A percentile compares a stretch with the other conserved stretches of the same genome.
These are phyloP conservation scores for Lordiphosa collinella DNA, from an alignment of 1,140 invertebrate species.

Conservation along the genomic window DNA sequence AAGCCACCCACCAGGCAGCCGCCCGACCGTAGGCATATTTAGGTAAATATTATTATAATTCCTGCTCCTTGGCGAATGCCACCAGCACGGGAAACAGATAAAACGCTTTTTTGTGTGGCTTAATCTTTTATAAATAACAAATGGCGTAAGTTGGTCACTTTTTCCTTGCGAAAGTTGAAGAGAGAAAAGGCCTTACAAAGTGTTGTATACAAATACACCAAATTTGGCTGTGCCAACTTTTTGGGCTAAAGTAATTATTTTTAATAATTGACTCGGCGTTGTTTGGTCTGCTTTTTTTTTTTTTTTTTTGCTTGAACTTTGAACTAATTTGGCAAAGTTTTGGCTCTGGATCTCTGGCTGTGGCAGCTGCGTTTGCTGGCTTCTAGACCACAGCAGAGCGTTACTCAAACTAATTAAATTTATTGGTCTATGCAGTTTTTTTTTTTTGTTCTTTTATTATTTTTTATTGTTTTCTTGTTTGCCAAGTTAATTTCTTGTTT, in stretches of 20 bases:
- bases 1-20: background rate
- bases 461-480: too few species aligned
- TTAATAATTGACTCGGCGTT: conserved; percentile 70
- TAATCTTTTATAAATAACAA: conserved; percentile 76
- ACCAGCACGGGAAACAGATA: conserved; percentile 40
- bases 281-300: conserved; percentile 20
- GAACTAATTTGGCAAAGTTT: conserved; percentile 74
- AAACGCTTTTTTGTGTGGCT: conserved; percentile 44
- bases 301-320: conserved; percentile 49
- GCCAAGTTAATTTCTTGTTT: conserved; percentile 16
- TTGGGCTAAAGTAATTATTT: conserved; percentile 73
- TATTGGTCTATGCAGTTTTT: conserved; percentile 48
- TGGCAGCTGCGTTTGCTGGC: conserved; percentile 20
- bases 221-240: conserved; percentile 41
- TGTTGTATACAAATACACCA: conserved; percentile 40
- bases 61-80: conserved; percentile 39
- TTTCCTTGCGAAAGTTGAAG: conserved; percentile 28
- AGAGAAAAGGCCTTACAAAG: conserved; percentile 16
- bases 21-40: conserved; percentile 49
- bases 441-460: background rate
- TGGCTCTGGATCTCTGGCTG: conserved; percentile 15
- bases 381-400: conserved; percentile 39
- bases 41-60: conserved; percentile 76
- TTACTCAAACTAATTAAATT: conserved; percentile 71
- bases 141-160: conserved; percentile 59